Evolutionary conservation across 2,113 vertebrate species (phyloP).

Genomic region (Colistium nudipinnis): DNA sequence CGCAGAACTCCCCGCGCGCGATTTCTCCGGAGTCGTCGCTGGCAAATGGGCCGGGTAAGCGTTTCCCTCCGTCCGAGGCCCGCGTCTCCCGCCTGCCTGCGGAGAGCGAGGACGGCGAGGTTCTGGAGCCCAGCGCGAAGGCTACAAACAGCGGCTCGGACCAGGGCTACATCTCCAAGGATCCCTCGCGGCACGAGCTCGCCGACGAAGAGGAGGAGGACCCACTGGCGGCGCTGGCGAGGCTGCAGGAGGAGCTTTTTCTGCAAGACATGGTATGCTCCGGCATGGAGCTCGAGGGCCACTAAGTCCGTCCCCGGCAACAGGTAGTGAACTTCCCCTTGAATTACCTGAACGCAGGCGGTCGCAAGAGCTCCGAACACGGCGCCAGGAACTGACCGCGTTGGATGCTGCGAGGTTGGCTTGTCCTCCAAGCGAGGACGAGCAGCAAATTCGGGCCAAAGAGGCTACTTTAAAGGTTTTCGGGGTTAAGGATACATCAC

Average conservation of each 20-base stretch:
- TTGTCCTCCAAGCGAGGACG: no score
- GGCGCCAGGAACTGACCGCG: background rate
- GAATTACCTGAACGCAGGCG: no score
- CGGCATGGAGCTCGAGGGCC: background rate
- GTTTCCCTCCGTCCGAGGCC: constrained; percentile 2
- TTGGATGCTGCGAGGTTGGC: no score
- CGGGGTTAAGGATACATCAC: background rate
- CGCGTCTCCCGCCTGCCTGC: constrained; percentile 25
- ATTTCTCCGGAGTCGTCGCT: background rate
- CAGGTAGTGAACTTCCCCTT: background rate
- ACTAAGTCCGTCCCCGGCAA: background rate
- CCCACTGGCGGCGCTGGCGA: constrained; percentile 79
- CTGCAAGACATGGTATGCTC: constrained; percentile 68
- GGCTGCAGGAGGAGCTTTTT: constrained; percentile 84
- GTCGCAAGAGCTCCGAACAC: background rate
- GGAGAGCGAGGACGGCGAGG: constrained; percentile 58
- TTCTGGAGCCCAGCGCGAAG: constrained; percentile 66
- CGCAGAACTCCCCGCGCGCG: constrained; percentile 60
- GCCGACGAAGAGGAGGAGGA: constrained; percentile 54
- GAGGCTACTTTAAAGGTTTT: background rate
- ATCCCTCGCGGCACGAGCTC: constrained; percentile 75
- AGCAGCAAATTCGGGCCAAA: no score
- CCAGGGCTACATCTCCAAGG: constrained; percentile 90
- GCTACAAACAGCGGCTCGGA: constrained; percentile 86
- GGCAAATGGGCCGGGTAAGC: constrained; percentile 35